Base-by-base conservation (phyloP, 2,888 invertebrate species). In the Nectonema munidae region DNA sequence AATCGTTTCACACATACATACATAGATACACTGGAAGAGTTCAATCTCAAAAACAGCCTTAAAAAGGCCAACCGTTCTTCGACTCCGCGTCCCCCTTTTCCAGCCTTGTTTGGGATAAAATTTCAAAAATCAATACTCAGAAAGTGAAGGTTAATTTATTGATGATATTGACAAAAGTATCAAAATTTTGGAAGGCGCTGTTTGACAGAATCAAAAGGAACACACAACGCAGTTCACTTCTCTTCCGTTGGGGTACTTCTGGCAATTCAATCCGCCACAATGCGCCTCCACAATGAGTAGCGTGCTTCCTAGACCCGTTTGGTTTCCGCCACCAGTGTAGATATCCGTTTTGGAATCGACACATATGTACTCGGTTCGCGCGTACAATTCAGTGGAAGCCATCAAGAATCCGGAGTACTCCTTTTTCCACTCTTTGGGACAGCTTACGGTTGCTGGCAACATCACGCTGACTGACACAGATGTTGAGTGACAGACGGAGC, bases 331-430 rank as follows among this genome's bases (percentile, higher is more conserved):
- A 6, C 15, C 6, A 6, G 35, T 18, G 20, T 18, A 34, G 6
- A 19, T 34, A 20, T 34, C 35, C 5, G 20, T 9, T 20, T 34
- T 34, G 5, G 5, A 11, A 14, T 34, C 6, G 6, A 34, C 19
- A 15, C 35, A 34, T 6, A 34, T 19, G 19, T 34, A 34, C 20
- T 34, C 35, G 6, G 35, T 34, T 18, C 35, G 5, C 9, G 35
- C 35, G 19, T 34, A 34, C 19, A 5, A 6, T 19, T 34, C 35
- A 19, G 17, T 5, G 5, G 35, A 18, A 6, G 35, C 5, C 35
- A 34, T 34, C 4, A 34, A 6, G 35, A 19, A 34, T 5, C 35
- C 35, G 17, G 17, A 9, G 19, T 34, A 34, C 6, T 19, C 4
- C 6, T 9, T 5, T 18, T 6, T 18, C 6, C 17, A 19, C 11